phyloP scores from a whole-genome alignment of 2,113 vertebrate species.

The Steatornis caripensis region DNA sequence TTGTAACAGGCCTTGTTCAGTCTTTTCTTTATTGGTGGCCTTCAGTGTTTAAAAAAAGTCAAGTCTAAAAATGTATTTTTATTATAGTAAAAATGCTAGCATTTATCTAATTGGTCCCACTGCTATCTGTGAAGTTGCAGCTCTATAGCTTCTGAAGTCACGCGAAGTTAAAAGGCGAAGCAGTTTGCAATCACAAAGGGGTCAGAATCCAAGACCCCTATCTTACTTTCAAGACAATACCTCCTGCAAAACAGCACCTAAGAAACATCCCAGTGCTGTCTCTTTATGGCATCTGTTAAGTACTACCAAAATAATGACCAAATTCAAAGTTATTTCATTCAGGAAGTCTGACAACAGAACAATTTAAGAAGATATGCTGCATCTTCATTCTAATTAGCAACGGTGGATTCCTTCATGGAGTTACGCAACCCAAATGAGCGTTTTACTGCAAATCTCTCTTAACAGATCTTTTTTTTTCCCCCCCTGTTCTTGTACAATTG shows the following conservation, averaged over 20 bases:
- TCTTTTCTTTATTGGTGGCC: neutral
- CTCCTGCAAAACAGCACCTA: neutral
- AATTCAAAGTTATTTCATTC: neutral
- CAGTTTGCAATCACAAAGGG: neutral
- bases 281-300: neutral
- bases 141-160: neutral
- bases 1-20: neutral
- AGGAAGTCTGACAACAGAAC: neutral
- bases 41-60: neutral
- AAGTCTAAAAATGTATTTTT: neutral
- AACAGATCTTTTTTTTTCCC: neutral
- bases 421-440: neutral
- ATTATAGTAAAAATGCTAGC: neutral
- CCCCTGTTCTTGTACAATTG: neutral
- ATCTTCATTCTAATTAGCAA: neutral
- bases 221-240: neutral
- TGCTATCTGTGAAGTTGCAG: neutral
- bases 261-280: neutral
- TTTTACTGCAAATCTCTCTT: neutral
- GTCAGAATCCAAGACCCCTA: neutral
- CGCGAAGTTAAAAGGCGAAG: neutral
- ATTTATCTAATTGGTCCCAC: neutral
- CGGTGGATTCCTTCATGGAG: neutral
- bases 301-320: neutral
- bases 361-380: neutral